Base-by-base conservation (phyloP, 2,113 vertebrate genomes). In the Apaloderma vittatum region DNA sequence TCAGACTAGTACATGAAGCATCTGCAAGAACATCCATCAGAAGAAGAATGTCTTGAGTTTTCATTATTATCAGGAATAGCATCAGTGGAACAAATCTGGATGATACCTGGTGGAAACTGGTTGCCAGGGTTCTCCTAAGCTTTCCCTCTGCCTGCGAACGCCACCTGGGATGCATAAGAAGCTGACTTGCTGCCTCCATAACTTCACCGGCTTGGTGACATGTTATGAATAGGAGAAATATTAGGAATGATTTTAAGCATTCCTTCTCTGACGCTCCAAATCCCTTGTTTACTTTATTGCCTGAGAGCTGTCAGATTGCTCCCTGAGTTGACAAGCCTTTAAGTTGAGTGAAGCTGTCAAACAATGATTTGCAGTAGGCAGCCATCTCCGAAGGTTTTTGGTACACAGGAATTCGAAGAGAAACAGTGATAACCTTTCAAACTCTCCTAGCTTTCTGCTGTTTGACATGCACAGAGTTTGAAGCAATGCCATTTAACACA, bases 271-370 rank as follows among this genome's bases (percentile, higher is more conserved):
- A 95, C 79, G 92, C 96, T 78, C 90, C 95, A 98, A 98, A 98
- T 97, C 96, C 93, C 88, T 96, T 98, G 98, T 98, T 98, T 98
- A 98, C 95, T 97, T 98, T 98, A 95, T 97, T 97, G 95, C 97
- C 95, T 77, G 95, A 96, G 95, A 94, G 93, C 97, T 97, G 97
- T 98, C 98, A 98, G 88, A 93, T 95, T 85, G 92, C 76, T 83
- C 88, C 30, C 13, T 66, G 86, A 96, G 85, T 61, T 95, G 97
- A 97, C 92, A 87, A 95, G 92, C 84, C 97, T 90, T 2, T 8
- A 97, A 96, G 97, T 90, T 98, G 98, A 98, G 96, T 98, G 97
- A 97, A 98, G 93, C 97, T 98, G 98, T 98, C 98, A 98, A 96
- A 97, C 84, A 92, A 93, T 40, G 96, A 97, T 97, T 97, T 97